Conservation (phyloP, 1,140 invertebrate genomes). For the Melipona quadrifasciata region DNA sequence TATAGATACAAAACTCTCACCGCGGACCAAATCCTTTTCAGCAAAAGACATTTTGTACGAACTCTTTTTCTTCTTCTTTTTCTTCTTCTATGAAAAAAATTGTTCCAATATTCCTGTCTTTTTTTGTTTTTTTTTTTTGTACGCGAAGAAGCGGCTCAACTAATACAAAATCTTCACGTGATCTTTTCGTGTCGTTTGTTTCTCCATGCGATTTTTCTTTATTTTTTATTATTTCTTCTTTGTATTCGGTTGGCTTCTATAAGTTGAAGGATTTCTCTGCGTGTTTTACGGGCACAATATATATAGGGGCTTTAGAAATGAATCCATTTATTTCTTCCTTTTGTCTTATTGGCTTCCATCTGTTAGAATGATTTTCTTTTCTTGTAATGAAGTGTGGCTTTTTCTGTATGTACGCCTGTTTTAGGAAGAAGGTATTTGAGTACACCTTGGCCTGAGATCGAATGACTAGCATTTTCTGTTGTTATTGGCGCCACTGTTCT, state of each 20-base stretch:
- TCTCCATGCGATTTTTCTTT: neutral
- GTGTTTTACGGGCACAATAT: neutral
- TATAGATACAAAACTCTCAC: neutral
- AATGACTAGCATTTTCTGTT: slow-evolving; percentile 87
- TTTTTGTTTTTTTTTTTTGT: too few species aligned
- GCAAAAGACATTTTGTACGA: neutral
- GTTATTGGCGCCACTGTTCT: slow-evolving; percentile 87
- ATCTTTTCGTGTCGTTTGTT: neutral
- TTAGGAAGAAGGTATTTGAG: slow-evolving; percentile 64
- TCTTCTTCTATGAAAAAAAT: neutral
- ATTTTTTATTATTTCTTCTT: neutral
- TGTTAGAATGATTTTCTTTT: neutral
- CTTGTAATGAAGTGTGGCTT: slow-evolving; percentile 14
- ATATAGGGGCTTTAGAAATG: neutral
- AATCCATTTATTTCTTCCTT: neutral
- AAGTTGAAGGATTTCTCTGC: neutral
- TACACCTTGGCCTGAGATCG: slow-evolving; percentile 76
- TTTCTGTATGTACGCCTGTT: neutral
- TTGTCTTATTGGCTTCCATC: too few species aligned
- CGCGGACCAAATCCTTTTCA: neutral
- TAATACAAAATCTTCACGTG: neutral
- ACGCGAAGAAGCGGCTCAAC: neutral
- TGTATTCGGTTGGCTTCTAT: neutral
- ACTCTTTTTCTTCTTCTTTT: neutral
- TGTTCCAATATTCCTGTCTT: too few species aligned